Base-by-base conservation (phyloP, 1,140 invertebrate genomes). In the Kradibia gibbosae region DNA sequence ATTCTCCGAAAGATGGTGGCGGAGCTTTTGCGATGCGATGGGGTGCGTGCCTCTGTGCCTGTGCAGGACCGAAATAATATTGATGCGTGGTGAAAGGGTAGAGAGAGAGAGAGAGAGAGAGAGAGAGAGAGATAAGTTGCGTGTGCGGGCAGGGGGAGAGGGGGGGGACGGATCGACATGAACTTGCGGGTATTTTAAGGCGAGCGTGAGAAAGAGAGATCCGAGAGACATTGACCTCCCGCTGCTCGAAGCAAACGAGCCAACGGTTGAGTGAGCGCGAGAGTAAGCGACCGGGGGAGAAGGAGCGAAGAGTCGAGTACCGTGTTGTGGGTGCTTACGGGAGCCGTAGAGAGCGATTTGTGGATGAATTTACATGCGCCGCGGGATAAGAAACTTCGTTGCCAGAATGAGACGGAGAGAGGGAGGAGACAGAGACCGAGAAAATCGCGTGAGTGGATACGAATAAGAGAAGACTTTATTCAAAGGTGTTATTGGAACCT, bases 151-250 rank as follows among this genome's bases (percentile, higher is more conserved):
- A 36, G n/a, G 39, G 42, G n/a, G 62, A 34, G 67, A 2, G 17
- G 39, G 15, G 22, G 3, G 25, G 20, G 25, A 3, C 20, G 60
- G 36, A 36, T 65, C 60, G 34, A 65, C 60, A 31, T 13, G 60
- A 20, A 36, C 34, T 39, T 3, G 77, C 60, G 25, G 36, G 39
- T 79, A 79, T 79, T 79, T 79, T 72, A 73, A 79, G 78, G 62
- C 34, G 65, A 31, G 39, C 48, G 53, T 11, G 78, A 60, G 67
- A 55, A 57, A 39, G 34, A 55, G 65, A 79, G 67, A 50, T 71
- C 25, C 65, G 70, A 50, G 50, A 81, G 74, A 81, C 80, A 36
- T 81, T 81, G 80, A 81, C 80, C 80, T 81, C 80, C 74, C 17
- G 80, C 80, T 72, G 72, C 39, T 78, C 42, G 42, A 22, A 42